These are phyloP conservation scores for Melanostigma gelatinosum DNA, from an alignment of 2,113 vertebrate species.

Conservation along the genomic window DNA sequence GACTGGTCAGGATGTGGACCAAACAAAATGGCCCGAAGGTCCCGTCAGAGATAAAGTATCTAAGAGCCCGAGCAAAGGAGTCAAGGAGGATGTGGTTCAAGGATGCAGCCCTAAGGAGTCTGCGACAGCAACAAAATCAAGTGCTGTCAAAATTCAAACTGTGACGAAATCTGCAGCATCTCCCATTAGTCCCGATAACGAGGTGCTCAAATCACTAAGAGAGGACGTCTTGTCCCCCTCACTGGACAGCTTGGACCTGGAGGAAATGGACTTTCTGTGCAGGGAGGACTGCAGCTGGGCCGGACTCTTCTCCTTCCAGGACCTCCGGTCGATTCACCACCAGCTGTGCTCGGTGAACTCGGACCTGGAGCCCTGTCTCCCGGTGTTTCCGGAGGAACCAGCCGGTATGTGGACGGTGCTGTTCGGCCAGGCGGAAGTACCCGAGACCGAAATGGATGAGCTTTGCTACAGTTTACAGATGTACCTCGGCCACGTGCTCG, in stretches of 20 bases:
- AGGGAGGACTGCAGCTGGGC: constrained; percentile 95
- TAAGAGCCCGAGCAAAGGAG: constrained; percentile 50
- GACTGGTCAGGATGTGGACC: constrained; percentile 57
- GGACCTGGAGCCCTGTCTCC: constrained; percentile 91
- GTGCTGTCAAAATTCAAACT: constrained; percentile 56
- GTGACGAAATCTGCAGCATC: constrained; percentile 39
- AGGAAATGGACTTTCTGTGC: constrained; percentile 67
- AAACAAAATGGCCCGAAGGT: constrained; percentile 77
- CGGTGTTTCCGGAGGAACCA: constrained; percentile 92
- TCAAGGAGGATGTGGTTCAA: constrained; percentile 39
- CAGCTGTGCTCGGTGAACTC: constrained; percentile 94
- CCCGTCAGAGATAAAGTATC: constrained; percentile 63
- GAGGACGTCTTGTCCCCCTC: constrained; percentile 71
- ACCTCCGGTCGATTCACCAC: constrained; percentile 89
- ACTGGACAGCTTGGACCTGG: constrained; percentile 64
- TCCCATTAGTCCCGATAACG: constrained; percentile 72
- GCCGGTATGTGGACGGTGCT: constrained; percentile 94
- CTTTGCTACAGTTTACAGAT: constrained; percentile 90
- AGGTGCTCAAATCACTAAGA: constrained; percentile 77
- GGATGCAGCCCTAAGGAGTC: constrained; percentile 38
- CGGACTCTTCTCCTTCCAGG: constrained; percentile 96
- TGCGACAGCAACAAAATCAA: constrained; percentile 11
- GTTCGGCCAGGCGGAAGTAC: constrained; percentile 86
- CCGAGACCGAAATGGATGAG: constrained; percentile 85
- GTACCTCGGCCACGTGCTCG: constrained; percentile 92